Base-by-base conservation (phyloP, 2,797 vertebrate species). In the Lepus townsendii region DNA sequence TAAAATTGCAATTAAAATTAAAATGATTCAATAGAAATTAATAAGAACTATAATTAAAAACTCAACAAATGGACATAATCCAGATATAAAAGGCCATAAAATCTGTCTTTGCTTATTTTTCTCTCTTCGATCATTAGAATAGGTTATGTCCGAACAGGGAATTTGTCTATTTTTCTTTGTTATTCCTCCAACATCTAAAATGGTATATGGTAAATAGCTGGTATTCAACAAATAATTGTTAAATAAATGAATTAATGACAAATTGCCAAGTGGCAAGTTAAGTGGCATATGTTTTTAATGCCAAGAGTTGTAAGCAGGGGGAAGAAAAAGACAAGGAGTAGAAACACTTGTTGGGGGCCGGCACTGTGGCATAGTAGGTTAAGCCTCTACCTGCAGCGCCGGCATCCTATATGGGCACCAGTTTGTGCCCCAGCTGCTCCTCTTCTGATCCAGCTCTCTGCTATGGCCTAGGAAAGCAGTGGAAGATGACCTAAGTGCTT, bases 81-180 rank as follows among this genome's bases (percentile, higher is more conserved):
- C 32, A 32, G 54, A 60, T 68, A 19, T 24, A 71, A 69, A 62
- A 26, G 80, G 27, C 6, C 47, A 83, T 90, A 19, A 83, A 72
- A 73, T 68, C 77, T 90, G 5, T 75, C 60, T 87, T 80, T 88
- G 17, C 60, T 63, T 87, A 38, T 84, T 93, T 88, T 69, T 91
- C 20, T n/a, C 4, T 76, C 17, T 69, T 77, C 27, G 12, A n/a
- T 22, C 1, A 50, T 54, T 78, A 54, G 54, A 85, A 72, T 85
- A 47, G 65, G 26, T 63, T 88, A 88, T 52, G 20, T 76, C 42
- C 88, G 50, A 84, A 42, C 5, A 52, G 24, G 5, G 4, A 66
- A 42, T 91, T 54, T 57, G 16, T 47, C 66, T 79, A 26, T 54
- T 88, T 26, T 78, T 80, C 2, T n/a, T 71, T 72, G 3, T 20